phyloP scores from a whole-genome alignment of 2,797 vertebrate species.

The Salarias fasciatus region DNA sequence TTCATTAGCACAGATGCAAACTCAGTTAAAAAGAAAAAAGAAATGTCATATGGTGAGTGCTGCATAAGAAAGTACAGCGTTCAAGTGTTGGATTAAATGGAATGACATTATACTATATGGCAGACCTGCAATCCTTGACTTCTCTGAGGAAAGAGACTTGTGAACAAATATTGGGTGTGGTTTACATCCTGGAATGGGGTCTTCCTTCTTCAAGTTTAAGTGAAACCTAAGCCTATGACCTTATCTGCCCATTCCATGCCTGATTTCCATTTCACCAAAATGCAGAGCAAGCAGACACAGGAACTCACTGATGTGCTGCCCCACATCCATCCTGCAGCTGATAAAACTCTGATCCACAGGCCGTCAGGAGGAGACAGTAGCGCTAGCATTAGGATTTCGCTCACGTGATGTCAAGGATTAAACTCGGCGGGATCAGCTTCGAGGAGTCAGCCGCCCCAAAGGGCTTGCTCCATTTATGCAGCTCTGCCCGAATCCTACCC shows the following conservation, averaged over 20 bases:
- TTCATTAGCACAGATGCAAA: too few species aligned
- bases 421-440: conserved; percentile 73
- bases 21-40: too few species aligned
- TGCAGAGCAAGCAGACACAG: conserved; percentile 43
- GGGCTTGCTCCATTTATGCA: conserved; percentile 66
- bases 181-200: conserved; percentile 28
- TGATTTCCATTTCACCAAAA: conserved; percentile 53
- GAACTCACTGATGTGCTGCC: conserved; percentile 47
- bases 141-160: not conserved
- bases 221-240: conserved; percentile 42
- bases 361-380: conserved; percentile 65
- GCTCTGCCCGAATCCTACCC: conserved; percentile 46
- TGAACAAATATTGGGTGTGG: conserved; percentile 22
- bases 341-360: conserved; percentile 63
- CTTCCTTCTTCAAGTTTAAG: conserved; percentile 17
- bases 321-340: conserved; percentile 56
- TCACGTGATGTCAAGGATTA: conserved; percentile 80
- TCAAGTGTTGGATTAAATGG: not conserved
- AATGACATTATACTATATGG: not conserved
- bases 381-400: conserved; percentile 71
- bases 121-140: not conserved
- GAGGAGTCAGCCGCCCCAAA: conserved; percentile 68
- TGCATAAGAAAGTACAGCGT: too few species aligned
- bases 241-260: conserved; percentile 55
- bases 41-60: too few species aligned